Conservation (phyloP, 2,797 vertebrate species). For the Microhierax caerulescens region DNA sequence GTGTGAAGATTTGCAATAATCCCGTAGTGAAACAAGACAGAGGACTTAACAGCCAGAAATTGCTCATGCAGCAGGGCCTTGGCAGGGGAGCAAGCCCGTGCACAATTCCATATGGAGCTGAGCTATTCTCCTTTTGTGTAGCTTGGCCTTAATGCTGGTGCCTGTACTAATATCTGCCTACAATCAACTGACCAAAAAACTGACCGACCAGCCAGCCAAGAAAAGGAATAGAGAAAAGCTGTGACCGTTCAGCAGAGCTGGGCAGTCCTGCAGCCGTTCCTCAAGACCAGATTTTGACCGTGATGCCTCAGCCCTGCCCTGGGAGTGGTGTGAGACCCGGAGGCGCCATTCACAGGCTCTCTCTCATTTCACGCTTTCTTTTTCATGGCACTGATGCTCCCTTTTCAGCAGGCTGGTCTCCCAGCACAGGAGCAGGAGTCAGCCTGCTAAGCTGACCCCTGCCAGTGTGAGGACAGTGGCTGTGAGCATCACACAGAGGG, state of each 20-base stretch:
- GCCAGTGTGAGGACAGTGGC: background rate
- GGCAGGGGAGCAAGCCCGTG: background rate
- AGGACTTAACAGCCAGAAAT: background rate
- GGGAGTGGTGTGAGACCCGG: background rate
- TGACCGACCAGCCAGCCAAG: background rate
- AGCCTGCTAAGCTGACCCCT: background rate
- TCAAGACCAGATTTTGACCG: background rate
- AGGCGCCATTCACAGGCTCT: accelerated
- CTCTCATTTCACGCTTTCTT: background rate
- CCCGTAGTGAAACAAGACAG: constrained; percentile 13
- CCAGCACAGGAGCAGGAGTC: background rate
- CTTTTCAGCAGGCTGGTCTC: background rate
- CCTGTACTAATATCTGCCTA: background rate
- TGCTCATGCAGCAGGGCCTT: background rate
- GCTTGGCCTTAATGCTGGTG: background rate
- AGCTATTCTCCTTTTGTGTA: constrained; percentile 1
- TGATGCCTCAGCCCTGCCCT: background rate
- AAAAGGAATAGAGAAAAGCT: background rate
- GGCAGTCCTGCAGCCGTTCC: accelerated
- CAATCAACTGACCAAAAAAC: background rate
- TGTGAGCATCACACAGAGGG: background rate
- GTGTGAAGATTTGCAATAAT: constrained; percentile 27
- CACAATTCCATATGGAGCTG: constrained; percentile 22
- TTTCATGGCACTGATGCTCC: background rate
- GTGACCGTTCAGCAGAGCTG: background rate